Base-by-base conservation (phyloP, 1,140 invertebrate genomes). In the Myzus persicae region DNA sequence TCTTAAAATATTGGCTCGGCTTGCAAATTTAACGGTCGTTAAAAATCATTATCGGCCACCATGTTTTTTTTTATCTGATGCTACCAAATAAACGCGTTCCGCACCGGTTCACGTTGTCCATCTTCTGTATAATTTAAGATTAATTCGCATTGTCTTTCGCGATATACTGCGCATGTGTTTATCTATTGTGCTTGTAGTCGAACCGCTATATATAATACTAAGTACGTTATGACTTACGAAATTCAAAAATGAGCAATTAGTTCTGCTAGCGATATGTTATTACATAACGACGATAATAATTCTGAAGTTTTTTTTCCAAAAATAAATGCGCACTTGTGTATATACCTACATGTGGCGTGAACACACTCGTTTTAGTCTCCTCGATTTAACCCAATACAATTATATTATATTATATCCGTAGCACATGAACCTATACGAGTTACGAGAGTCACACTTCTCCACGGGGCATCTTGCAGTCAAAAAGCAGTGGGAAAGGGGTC, bases 61-160 rank as follows among this genome's bases (percentile, higher is more conserved):
- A 42, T 84, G 82, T 40, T 31, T 8, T 87, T 46, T 89, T 48
- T 51, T 51, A 89, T 89, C 87, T 89, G 46, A 51, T 51, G 14
- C 46, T 38, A 51, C 87, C 42, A 87, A 87, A 87, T 46, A 36
- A 87, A 87, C n/a, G n/a, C 48, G 87, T 89, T 89, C 87, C 87
- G 46, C 87, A 51, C 48, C 87, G 87, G 87, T 89, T 89, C 87
- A 46, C 46, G 1, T 36, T n/a, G 46, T 38, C 46, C 46, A 9
- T 38, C 44, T 89, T 87, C 24, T 88, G 26, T n/a, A 46, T 44
- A 40, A 46, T 22, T 5, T 89, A 89, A 38, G 38, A 24, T 8
- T 51, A 89, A 89, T 51, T 89, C 87, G 46, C 46, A 51, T 89
- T 89, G 46, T 89, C 24, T 89, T 51, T 36, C 36, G 46, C n/a